Base-by-base conservation (phyloP, 1,140 invertebrate genomes). In the Drosophila orosa region DNA sequence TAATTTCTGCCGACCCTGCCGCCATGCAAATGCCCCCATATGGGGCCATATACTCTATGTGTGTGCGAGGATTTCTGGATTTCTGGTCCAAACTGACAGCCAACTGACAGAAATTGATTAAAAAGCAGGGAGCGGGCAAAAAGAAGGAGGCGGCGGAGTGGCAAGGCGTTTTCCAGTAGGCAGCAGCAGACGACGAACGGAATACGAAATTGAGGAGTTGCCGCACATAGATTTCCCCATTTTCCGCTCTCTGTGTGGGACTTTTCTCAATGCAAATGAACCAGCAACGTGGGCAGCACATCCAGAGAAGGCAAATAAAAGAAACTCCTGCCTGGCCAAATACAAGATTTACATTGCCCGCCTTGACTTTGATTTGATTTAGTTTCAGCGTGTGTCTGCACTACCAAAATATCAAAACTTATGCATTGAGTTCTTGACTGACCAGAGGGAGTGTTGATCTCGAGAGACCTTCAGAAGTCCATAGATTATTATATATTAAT, bases 51-150 rank as follows among this genome's bases (percentile, higher is more conserved):
- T 44, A 24, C 17, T 17, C 31, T 19, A 59, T 7, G 37, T 47
- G 25, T 48, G 71, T 52, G 40, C 17, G 39, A 59, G 63, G 63
- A 45, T 68, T 65, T 63, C 78, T 60, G 63, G 63, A 45, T 68
- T 65, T 63, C 78, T 60, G 78, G 80, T 56, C 78, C 74, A 59
- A 74, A 59, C 75, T 83, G 83, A 89, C 83, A 87, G 79, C 47
- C 67, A 75, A 87, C 84, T 87, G 83, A 87, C 83, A 87, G 83
- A 83, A 87, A 89, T 87, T 89, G 80, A 84, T 84, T 84, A 84
- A 84, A 84, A 84, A 77, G 72, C 50, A 33, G 67, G 19, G 45
- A 66, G 50, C 50, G 50, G 50, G 50, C 17, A 15, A 22, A 52
- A 33, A 22, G 47, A n/a, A 42, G 61, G 29, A 33, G 44, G 17